These are phyloP conservation scores for Brachionus rubens DNA, from an alignment of 1,140 invertebrate genomes.

Conservation along the genomic window DNA sequence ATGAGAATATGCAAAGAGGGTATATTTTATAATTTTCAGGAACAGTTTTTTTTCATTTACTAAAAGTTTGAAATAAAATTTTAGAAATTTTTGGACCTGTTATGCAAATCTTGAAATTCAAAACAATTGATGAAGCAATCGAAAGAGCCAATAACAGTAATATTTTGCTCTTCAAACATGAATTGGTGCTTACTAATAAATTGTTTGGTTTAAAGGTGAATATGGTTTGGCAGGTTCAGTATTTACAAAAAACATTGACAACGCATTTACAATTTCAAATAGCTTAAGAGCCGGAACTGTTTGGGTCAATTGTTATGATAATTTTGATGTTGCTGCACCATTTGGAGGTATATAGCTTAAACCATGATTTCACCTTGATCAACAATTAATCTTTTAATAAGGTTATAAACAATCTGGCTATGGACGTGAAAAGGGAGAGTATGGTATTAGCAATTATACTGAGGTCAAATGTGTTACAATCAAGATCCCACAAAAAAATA, in stretches of 20 bases:
- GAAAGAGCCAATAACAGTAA: conserved; percentile 72
- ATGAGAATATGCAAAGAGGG: conserved; percentile 82
- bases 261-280: conserved; percentile 60
- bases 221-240: conserved; percentile 88
- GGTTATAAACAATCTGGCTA: conserved; percentile 79
- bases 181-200: not conserved
- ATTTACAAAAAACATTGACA: conserved; percentile 80
- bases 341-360: conserved; percentile 67
- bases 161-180: not conserved
- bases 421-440: conserved; percentile 69
- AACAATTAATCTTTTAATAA: not conserved
- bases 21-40: not conserved
- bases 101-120: conserved; percentile 88
- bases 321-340: conserved; percentile 70
- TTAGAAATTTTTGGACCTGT: conserved; percentile 88
- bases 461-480: conserved; percentile 45
- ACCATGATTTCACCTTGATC: not conserved
- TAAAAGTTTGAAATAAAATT: no score
- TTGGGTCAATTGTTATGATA: conserved; percentile 79
- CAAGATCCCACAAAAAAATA: conserved; percentile 45
- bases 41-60: not conserved
- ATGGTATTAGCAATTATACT: conserved; percentile 31
- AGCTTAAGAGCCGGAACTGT: conserved; percentile 51
- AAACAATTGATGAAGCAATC: conserved; percentile 75
- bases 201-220: not conserved